Evolutionary conservation across 1,140 invertebrate genomes (phyloP).

Genomic region (Sminthurinus signatus): DNA sequence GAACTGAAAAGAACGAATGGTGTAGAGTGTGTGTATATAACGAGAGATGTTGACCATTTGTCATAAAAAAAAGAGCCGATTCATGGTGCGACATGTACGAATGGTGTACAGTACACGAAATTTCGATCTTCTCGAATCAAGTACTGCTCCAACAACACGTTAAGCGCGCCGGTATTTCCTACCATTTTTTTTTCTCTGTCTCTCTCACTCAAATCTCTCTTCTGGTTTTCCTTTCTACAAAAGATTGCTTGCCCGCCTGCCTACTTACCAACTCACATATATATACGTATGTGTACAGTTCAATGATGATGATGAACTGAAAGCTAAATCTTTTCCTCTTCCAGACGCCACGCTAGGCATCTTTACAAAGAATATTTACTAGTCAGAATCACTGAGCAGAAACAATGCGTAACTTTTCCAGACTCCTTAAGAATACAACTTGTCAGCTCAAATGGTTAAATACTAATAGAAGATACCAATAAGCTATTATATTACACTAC

Average conservation of each 20-base stretch:
- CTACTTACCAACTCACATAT: too few species aligned
- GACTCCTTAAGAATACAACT: not conserved
- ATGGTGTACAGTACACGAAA: too few species aligned
- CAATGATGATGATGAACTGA: too few species aligned
- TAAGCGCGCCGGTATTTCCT: constrained; percentile 4
- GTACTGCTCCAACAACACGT: constrained; percentile 13
- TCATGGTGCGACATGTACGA: constrained; percentile 28
- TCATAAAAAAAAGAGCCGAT: constrained; percentile 29
- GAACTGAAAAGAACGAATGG: constrained; percentile 20
- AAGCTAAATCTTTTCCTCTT: too few species aligned
- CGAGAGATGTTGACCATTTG: constrained; percentile 26
- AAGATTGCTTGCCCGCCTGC: too few species aligned
- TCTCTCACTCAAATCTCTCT: not conserved
- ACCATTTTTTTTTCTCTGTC: not conserved
- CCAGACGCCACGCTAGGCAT: constrained; percentile 1
- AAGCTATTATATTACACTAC: too few species aligned
- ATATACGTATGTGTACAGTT: too few species aligned
- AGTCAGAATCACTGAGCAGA: too few species aligned
- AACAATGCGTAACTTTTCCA: too few species aligned
- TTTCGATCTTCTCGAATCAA: constrained; percentile 17
- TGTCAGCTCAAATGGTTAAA: too few species aligned
- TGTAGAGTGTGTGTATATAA: constrained; percentile 16
- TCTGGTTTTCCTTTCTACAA: too few species aligned
- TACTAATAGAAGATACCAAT: too few species aligned
- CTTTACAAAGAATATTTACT: constrained; percentile 1